Evolutionary conservation across 2,113 vertebrate genomes (phyloP), one percentile per base, ranked within the genome.

Genomic region (Rhinolophus ferrumequinum): DNA sequence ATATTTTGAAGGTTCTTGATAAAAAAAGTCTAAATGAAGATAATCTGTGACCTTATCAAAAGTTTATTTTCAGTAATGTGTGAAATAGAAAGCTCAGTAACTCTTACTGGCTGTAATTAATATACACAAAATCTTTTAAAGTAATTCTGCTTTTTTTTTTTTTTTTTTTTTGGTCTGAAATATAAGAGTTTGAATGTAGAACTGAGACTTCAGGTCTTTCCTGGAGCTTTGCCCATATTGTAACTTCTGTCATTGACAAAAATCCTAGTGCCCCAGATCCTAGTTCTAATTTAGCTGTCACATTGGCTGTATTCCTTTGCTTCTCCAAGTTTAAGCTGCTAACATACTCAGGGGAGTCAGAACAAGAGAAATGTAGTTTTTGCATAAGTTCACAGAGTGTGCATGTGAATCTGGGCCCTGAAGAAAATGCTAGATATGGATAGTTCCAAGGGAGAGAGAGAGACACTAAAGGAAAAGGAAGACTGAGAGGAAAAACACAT

Each of bases 21-120:
- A 10, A 56, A 88, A 90, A 84, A 9, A 50, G 44, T 94, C 44
- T 66, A 89, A 62, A 47, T 54, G 56, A 91, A 95, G 83, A 64
- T 56, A 73, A 72, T 28, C 44, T 64, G 9, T 88, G 35, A 50
- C 1, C 15, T 96, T 28, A 69, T 52, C 24, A 66, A 50, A 18
- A 21, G 28, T 91, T 69, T 64, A 3, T 67, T 83, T 83, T 80
- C 62, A 14, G 13, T 35, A 85, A 52, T 33, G 6, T 66, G 3
- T 64, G 62, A 62, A 82, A 92, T 70, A 64, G 62, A 8, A 70
- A 94, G 83, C 30, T 76, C 28, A 6, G 12, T 73, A 64, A 79
- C 6, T 33, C 24, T 73, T 69, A 8, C 62, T 80, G 38, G 8
- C 54, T 66, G 8, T 64, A 86, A 47, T 47, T 86, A 72, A 44